Conservation (phyloP, 1,140 invertebrate species). For the Thereuonema tuberculata region DNA sequence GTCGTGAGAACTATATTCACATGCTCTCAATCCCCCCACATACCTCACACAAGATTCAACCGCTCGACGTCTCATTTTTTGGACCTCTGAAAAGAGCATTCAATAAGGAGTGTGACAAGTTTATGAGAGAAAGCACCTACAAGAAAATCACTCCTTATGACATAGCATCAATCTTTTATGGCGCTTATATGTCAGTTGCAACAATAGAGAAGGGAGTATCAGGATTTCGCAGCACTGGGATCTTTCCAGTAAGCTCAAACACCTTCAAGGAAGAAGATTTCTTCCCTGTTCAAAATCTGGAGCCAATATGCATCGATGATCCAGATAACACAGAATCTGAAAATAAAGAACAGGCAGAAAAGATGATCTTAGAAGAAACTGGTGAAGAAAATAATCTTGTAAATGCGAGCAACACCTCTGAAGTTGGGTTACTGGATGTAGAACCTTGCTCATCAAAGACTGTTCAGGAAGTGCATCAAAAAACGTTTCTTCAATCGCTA, state of each 20-base stretch:
- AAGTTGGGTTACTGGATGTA: too few relatives aligned
- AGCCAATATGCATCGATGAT: too few relatives aligned
- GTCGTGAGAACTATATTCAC: neutral
- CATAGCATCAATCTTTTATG: neutral
- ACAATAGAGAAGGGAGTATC: conserved; percentile 28
- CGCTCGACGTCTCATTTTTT: neutral
- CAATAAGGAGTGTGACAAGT: conserved; percentile 3
- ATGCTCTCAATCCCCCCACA: neutral
- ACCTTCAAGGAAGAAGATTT: conserved; percentile 29
- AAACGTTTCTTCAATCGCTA: too few relatives aligned
- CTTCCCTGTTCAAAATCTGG: too few relatives aligned
- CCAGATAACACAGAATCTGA: too few relatives aligned
- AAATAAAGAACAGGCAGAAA: too few relatives aligned
- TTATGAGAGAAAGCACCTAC: neutral
- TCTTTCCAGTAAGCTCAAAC: conserved; percentile 27
- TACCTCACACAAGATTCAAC: neutral
- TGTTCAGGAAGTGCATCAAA: too few relatives aligned
- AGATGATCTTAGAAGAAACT: too few relatives aligned
- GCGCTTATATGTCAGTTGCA: conserved; percentile 25
- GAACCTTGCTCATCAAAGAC: too few relatives aligned
- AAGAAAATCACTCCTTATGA: conserved; percentile 4
- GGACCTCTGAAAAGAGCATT: conserved; percentile 1
- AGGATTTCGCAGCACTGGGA: conserved; percentile 27
- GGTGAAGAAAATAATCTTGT: too few relatives aligned
- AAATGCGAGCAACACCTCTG: too few relatives aligned